These are phyloP conservation scores for Poeciliopsis gracilis DNA, from an alignment of 2,797 vertebrate genomes.

Conservation along the genomic window DNA sequence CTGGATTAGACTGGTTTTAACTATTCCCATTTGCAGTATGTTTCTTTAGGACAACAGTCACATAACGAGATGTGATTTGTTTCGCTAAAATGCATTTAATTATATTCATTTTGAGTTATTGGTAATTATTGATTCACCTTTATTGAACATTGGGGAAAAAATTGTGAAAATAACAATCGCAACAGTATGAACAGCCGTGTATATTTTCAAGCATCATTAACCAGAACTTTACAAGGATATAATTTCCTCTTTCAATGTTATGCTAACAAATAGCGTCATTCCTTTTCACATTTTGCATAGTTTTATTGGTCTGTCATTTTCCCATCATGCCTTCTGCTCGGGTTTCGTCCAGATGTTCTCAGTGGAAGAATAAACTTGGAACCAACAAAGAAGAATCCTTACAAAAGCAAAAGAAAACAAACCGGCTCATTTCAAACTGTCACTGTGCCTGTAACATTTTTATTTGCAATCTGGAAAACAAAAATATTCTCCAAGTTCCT, in stretches of 20 bases:
- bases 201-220: too few relatives aligned
- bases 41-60: too few relatives aligned
- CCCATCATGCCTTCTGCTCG: not conserved
- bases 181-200: too few relatives aligned
- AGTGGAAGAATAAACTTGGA: constrained; percentile 6
- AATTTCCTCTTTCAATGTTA: not conserved
- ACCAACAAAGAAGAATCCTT: not conserved
- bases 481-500: not conserved
- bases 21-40: too few relatives aligned
- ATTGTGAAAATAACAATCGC: too few relatives aligned
- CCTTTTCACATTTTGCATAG: not conserved
- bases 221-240: not conserved
- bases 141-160: too few relatives aligned
- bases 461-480: not conserved
- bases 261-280: not conserved
- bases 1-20: too few relatives aligned
- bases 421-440: not conserved
- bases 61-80: too few relatives aligned
- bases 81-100: too few relatives aligned
- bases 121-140: too few relatives aligned
- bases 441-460: not conserved
- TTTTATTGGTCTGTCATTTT: not conserved
- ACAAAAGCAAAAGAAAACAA: not conserved
- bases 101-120: too few relatives aligned
- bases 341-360: constrained; percentile 5